A percentile compares a stretch with the other conserved stretches of the same genome.
Conservation (phyloP, 2,888 invertebrate species). For the Andrena hattorfiana region DNA sequence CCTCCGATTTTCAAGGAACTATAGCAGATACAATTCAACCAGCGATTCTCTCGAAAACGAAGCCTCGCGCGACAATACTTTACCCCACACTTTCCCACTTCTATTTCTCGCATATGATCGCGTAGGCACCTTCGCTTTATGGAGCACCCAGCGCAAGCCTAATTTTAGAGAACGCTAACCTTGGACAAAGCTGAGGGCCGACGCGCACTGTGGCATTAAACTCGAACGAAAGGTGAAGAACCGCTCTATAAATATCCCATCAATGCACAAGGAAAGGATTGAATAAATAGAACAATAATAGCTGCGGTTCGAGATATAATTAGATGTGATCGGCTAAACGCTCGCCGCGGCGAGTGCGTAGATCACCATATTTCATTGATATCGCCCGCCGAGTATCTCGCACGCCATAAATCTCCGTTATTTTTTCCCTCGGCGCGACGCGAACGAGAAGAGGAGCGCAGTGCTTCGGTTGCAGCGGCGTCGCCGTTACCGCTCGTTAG, state of each 20-base stretch:
- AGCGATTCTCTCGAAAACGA: too few relatives aligned
- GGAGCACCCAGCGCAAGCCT: not conserved
- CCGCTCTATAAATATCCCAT: constrained; percentile 30
- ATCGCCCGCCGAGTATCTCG: too few relatives aligned
- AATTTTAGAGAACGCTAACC: constrained; percentile 11
- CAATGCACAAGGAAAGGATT: not conserved
- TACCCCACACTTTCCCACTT: not conserved
- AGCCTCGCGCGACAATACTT: too few relatives aligned
- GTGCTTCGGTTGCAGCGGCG: not conserved
- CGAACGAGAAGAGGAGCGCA: too few relatives aligned
- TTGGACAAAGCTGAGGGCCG: constrained; percentile 3
- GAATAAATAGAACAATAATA: constrained; percentile 32
- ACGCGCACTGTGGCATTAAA: constrained; percentile 1
- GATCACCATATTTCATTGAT: too few relatives aligned
- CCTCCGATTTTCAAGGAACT: too few relatives aligned
- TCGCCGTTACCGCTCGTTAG: too few relatives aligned
- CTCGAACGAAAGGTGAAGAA: constrained; percentile 32
- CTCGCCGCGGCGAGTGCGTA: too few relatives aligned
- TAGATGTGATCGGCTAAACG: constrained; percentile 3
- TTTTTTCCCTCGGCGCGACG: too few relatives aligned
- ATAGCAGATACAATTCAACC: too few relatives aligned
- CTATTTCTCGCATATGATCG: too few relatives aligned
- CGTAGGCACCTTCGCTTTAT: not conserved
- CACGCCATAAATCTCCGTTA: too few relatives aligned
- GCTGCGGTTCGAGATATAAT: constrained; percentile 20